Percentiles rank a stretch among this genome's conserved stretches.
These are phyloP conservation scores for Stichopus chloronotus DNA, from an alignment of 35 echinoderm and acorn worm species.

Conservation along the genomic window DNA sequence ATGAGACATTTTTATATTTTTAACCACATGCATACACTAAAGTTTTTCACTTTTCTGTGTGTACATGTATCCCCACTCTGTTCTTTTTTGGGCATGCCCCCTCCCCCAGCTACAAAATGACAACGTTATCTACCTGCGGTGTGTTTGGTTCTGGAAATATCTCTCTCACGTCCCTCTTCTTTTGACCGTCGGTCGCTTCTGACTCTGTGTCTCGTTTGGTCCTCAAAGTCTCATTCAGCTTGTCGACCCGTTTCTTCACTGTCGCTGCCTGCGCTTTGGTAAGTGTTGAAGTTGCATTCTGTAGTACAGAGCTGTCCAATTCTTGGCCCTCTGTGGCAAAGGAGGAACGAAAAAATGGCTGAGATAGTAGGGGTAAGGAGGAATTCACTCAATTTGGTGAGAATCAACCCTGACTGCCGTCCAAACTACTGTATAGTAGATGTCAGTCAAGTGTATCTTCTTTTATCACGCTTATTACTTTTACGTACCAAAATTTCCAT, in stretches of 20 bases:
- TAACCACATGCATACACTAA: too few species aligned
- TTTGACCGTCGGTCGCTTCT: conserved; percentile 14
- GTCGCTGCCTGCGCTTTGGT: conserved; percentile 86
- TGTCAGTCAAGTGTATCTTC: too few species aligned
- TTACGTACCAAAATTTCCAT: background rate
- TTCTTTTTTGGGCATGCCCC: too few species aligned
- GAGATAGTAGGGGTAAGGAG: background rate
- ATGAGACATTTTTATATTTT: too few species aligned
- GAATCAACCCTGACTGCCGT: background rate
- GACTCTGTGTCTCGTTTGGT: conserved; percentile 54
- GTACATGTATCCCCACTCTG: too few species aligned
- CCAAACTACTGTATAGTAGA: background rate
- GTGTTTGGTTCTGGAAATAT: conserved; percentile 70
- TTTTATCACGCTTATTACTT: background rate
- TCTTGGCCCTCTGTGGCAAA: conserved; percentile 74
- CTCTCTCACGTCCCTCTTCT: conserved; percentile 76
- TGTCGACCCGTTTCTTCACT: conserved; percentile 84
- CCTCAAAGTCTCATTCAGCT: conserved; percentile 83
- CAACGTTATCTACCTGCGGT: background rate
- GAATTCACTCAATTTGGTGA: background rate
- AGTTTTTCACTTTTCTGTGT: too few species aligned
- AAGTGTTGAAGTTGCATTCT: conserved; percentile 85
- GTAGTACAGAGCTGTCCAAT: conserved; percentile 66
- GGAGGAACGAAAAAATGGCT: background rate
- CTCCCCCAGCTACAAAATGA: too few species aligned